Evolutionary conservation across 2,113 vertebrate species (phyloP), one percentile per base, ranked within the genome.

Genomic region (Ivindomyrus marchei): DNA sequence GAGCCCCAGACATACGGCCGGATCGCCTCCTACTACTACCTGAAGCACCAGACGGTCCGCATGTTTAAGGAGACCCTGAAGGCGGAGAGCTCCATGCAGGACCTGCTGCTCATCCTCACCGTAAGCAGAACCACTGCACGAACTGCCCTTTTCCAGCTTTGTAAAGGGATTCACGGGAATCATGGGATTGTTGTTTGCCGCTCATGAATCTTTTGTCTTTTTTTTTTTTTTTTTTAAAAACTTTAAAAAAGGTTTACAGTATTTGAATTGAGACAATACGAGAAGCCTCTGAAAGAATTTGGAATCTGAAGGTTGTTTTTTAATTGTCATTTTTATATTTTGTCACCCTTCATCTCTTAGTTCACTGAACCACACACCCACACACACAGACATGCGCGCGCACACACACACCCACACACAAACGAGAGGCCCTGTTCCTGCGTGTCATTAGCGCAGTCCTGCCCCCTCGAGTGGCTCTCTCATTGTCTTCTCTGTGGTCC

Each of bases 1-100:
- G 96, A 97, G 52, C 97, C 98, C 0, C 95, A 97, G 89, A 97
- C 97, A 0, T 97, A 97, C 0, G 98, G 98, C 3, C 97, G 97
- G 13, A 98, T 99, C 86, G 94, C 96, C 42, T 99, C 98, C 90
- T 99, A 98, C 91, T 99, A 99, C 93, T 99, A 99, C 94, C 92
- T 99, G 95, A 99, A 95, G 92, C 98, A 99, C 93, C 96, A 97
- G 92, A 99, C 97, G 11, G 93, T 99, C 90, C 95, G 96, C 89
- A 97, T 96, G 96, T 99, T 99, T 92, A 98, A 97, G 93, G 97
- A 98, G 9, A 95, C 94, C 39, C 93, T 99, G 93, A 97, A 97
- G 93, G 92, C 97, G 3, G 98, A 99, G 93, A 96, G 97, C 90
- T 93, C 89, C 53, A 27, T 96, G 84, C 94, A 96, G 27, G 98